Evolutionary conservation across 2,888 invertebrate genomes (phyloP), one percentile per base, ranked within the genome.

Genomic region (Proisotoma minuta): DNA sequence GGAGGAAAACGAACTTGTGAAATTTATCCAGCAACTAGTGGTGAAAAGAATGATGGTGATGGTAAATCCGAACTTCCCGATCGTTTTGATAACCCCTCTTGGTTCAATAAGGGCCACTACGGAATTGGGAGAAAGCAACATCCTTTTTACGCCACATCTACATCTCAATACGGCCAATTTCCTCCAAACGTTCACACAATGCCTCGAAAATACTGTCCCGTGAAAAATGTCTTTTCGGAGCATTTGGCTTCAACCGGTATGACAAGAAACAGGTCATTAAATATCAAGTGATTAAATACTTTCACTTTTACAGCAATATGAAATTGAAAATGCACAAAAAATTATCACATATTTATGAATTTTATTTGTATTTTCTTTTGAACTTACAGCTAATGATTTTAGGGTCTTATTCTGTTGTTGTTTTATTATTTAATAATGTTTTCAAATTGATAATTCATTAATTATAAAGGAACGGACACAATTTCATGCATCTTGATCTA

Each of bases 211-310:
- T 90, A 85, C 79, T 87, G 83, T 78, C 89, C 91, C 0, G 84
- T 84, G 56, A 84, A 85, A 51, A 88, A 88, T 76, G 83, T 82
- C 74, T 94, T 94, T 79, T 88, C 88, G 43, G 83, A 81, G 67
- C 80, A 82, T 27, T 80, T 87, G 3, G 79, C 83, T 0, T 84
- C 83, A 57, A 85, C 85, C 12, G 91, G 91, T 73, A 89, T 88
- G 88, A 90, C 88, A 77, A 82, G 88, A 52, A 89, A 91, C 79
- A 87, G 87, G 78, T 89, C 90, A 28, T 81, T 91, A n/a, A 91
- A 91, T 75, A 70, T 74, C 24, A 60, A 60, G 49, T 60, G 34
- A 43, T 1, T 24, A 5, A 18, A 5, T 47, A 47, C 8, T 47
- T 47, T 34, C 34, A 15, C 8, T 34, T 10, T 34, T 8, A 10